Percentiles rank a stretch among this genome's conserved stretches.
phyloP scores from a whole-genome alignment of 2,113 vertebrate species.

The Hydrochoerus hydrochaeris region DNA sequence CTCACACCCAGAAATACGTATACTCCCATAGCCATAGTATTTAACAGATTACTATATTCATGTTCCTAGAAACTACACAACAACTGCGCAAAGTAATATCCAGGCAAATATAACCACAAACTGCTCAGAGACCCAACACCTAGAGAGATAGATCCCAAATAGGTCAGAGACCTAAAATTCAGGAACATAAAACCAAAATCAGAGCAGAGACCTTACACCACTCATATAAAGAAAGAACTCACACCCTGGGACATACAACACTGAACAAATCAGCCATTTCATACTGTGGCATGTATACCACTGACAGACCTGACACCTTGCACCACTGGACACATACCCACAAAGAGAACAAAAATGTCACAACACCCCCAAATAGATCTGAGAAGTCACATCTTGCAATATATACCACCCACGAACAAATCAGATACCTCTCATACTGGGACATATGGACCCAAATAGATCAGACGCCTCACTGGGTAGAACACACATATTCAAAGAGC shows the following conservation, averaged over 20 bases:
- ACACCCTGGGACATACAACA: neutral
- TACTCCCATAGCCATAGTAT: neutral
- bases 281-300: neutral
- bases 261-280: neutral
- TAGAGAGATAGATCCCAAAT: neutral
- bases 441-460: neutral
- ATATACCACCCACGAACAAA: neutral
- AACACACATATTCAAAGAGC: neutral
- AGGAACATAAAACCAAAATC: neutral
- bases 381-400: neutral
- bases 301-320: neutral
- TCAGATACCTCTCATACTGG: slow-evolving; percentile 7
- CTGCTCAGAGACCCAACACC: neutral
- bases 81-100: neutral
- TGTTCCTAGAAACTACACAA: neutral
- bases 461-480: neutral
- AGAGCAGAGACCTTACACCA: neutral
- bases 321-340: neutral
- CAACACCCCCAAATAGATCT: neutral
- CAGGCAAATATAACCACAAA: neutral
- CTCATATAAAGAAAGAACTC: neutral
- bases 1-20: no score
- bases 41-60: neutral
- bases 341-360: neutral
- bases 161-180: slow-evolving; percentile 15